These are phyloP conservation scores for Heptranchias perlo DNA, from an alignment of 2,113 vertebrate species.

Conservation along the genomic window DNA sequence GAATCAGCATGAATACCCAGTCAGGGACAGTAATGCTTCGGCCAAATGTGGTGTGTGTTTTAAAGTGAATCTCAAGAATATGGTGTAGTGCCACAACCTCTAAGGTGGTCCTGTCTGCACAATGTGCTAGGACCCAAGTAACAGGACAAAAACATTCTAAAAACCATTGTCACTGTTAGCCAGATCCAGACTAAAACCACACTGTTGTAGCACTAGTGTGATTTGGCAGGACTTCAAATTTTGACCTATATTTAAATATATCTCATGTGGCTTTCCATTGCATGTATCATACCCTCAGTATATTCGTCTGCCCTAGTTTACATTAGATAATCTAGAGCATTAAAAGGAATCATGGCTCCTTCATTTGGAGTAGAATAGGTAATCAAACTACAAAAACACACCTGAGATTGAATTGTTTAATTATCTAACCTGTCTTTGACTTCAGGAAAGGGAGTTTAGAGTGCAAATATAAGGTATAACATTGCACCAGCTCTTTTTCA, in stretches of 20 bases:
- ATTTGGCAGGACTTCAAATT: slow-evolving; percentile 16
- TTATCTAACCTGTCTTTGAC: not conserved
- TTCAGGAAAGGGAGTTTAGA: not conserved
- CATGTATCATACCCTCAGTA: not conserved
- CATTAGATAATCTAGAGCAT: not conserved
- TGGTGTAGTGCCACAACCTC: not conserved
- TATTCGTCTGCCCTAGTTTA: not conserved
- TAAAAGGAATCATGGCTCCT: not conserved
- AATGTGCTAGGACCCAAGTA: not conserved
- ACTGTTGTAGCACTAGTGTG: not conserved
- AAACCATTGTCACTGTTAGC: not conserved
- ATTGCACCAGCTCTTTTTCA: not conserved
- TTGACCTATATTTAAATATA: slow-evolving; percentile 27
- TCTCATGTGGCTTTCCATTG: not conserved
- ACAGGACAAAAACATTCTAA: not conserved
- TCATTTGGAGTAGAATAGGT: not conserved
- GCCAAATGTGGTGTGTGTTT: not conserved
- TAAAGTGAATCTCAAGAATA: not conserved
- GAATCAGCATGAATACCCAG: not conserved
- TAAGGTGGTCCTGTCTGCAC: not conserved
- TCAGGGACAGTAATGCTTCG: not conserved
- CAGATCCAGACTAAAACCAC: not conserved
- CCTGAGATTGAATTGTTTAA: not conserved
- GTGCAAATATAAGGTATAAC: not conserved
- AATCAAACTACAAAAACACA: not conserved